Percentiles rank a stretch among this genome's conserved stretches.
Evolutionary conservation across 2,113 vertebrate species (phyloP).

Genomic region (Colistium nudipinnis): DNA sequence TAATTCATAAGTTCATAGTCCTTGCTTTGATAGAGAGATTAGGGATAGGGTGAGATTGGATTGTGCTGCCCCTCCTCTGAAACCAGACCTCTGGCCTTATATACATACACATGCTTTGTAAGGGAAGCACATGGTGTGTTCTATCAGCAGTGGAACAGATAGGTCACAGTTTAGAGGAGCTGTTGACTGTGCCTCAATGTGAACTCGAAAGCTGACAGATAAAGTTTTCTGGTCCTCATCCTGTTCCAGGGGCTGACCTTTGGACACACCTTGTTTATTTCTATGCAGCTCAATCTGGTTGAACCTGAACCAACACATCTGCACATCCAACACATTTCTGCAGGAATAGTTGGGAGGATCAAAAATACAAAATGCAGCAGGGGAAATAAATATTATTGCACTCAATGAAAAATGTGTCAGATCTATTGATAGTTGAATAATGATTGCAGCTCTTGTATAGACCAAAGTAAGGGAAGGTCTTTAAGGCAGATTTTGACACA

Average conservation of each 20-base stretch:
- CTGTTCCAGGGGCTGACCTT: slow-evolving; percentile 72
- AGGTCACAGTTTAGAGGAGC: slow-evolving; percentile 21
- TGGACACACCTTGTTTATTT: slow-evolving; percentile 72
- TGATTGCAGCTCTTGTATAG: too few relatives aligned
- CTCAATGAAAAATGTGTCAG: too few relatives aligned
- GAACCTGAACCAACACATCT: slow-evolving; percentile 14
- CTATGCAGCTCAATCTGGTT: slow-evolving; percentile 22
- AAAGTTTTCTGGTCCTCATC: slow-evolving; percentile 44
- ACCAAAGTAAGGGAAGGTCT: too few relatives aligned
- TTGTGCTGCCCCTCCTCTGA: not conserved
- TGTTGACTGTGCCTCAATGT: slow-evolving; percentile 14
- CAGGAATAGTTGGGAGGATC: not conserved
- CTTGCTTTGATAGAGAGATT: too few relatives aligned
- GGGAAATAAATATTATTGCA: not conserved
- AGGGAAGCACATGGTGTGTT: slow-evolving; percentile 2
- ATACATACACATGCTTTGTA: not conserved
- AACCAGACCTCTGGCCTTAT: not conserved
- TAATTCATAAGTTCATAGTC: too few relatives aligned
- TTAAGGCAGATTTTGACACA: too few relatives aligned
- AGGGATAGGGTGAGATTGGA: too few relatives aligned
- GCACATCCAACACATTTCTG: not conserved
- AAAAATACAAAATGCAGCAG: not conserved
- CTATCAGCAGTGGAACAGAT: slow-evolving; percentile 18
- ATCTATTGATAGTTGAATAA: too few relatives aligned
- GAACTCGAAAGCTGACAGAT: slow-evolving; percentile 57